A percentile compares a stretch with the other conserved stretches of the same genome.
These are phyloP conservation scores for Corydoras sp. DNA, from an alignment of 2,113 vertebrate genomes.

Conservation along the genomic window DNA sequence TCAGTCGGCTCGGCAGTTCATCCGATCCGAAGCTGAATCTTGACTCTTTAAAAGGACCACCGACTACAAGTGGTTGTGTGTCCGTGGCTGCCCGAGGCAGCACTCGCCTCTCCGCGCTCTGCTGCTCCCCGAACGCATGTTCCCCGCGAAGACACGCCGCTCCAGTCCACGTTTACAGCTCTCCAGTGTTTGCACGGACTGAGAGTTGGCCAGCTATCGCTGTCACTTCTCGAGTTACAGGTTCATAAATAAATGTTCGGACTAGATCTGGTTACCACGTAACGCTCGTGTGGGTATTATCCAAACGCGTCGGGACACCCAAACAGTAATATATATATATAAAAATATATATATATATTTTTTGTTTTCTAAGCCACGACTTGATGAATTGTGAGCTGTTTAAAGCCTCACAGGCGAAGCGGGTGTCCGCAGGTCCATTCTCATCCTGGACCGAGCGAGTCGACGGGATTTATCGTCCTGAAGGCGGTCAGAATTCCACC, in stretches of 20 bases:
- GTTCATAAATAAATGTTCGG: constrained; percentile 11
- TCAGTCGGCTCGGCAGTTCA: not conserved
- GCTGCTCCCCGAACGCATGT: not conserved
- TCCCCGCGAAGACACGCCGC: not conserved
- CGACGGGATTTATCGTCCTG: not conserved
- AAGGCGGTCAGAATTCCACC: no score
- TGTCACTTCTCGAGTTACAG: constrained; percentile 15
- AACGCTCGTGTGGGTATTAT: not conserved
- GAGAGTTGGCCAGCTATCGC: not conserved
- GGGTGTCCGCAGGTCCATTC: constrained; percentile 9
- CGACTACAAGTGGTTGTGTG: not conserved
- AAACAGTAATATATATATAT: not conserved
- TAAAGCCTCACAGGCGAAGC: not conserved
- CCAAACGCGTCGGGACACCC: not conserved
- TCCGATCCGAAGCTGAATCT: not conserved
- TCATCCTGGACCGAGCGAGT: not conserved
- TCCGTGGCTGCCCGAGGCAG: not conserved
- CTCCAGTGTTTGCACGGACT: not conserved
- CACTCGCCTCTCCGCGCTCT: not conserved
- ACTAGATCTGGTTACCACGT: not conserved
- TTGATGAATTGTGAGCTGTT: not conserved
- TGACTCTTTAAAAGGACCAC: not conserved
- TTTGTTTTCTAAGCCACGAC: not conserved
- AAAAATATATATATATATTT: no score
- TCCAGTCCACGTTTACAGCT: not conserved